phyloP scores from a whole-genome alignment of 2,888 invertebrate genomes.

The Fissipunctia ypsillon region DNA sequence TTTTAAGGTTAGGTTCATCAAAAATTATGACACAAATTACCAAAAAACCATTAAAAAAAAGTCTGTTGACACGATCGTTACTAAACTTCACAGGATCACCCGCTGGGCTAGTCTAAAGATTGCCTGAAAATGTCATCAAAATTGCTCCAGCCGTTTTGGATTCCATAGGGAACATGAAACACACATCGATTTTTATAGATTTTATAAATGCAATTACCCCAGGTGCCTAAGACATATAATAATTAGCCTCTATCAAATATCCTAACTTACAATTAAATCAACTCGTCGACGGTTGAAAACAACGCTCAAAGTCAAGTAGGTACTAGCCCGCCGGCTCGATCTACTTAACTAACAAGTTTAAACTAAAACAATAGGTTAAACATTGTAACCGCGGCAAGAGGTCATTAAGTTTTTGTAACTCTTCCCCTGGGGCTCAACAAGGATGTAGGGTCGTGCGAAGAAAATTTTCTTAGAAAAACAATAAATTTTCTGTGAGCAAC shows the following conservation, averaged over 20 bases:
- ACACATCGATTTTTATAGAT: too few species aligned
- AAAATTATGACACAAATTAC: too few species aligned
- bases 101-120: too few species aligned
- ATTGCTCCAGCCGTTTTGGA: too few species aligned
- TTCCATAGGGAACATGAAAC: too few species aligned
- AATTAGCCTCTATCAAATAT: constrained; percentile 2
- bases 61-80: too few species aligned
- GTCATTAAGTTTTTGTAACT: constrained; percentile 84
- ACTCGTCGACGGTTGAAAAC: constrained; percentile 39
- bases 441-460: constrained; percentile 83
- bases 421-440: constrained; percentile 79
- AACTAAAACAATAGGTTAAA: constrained; percentile 72
- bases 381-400: constrained; percentile 74
- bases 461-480: constrained; percentile 91
- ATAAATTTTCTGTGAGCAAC: constrained; percentile 89
- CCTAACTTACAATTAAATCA: constrained; percentile 25
- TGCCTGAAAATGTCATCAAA: too few species aligned
- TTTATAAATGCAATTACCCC: too few species aligned
- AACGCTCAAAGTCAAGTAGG: constrained; percentile 29
- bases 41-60: too few species aligned
- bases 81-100: too few species aligned
- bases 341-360: constrained; percentile 60
- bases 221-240: too few species aligned
- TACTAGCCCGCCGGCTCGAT: constrained; percentile 34
- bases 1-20: too few species aligned